Base-by-base conservation (phyloP, 2,888 invertebrate species). In the Petrophora chlorosata region DNA sequence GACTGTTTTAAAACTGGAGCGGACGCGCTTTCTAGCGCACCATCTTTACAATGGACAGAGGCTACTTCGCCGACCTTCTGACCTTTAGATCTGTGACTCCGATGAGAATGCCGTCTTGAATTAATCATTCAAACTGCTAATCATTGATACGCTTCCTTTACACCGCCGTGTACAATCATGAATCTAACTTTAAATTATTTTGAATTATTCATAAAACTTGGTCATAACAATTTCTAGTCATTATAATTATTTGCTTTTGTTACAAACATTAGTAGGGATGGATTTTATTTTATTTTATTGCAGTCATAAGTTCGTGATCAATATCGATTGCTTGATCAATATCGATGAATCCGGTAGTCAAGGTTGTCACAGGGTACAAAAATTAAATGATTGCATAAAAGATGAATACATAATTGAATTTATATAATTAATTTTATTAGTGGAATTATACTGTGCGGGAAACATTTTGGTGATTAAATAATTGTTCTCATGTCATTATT, bases 361-460 rank as follows among this genome's bases (percentile, higher is more conserved):
- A 78, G 81, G 78, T 82, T 76, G 60, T 79, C 73, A 81, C 82
- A 84, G 83, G 83, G 83, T 84, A 83, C 79, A 70, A 61, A 56
- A 62, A 60, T 61, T 55, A 53, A 65, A 62, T 16, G 25, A 40
- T 44, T 70, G 73, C 77, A 80, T 73, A 76, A 75, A 72, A 67
- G 54, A 16, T 55, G 44, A 53, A 70, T 59, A 53, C 63, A 40
- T 46, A 53, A 53, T 19, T 19, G 7, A 19, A 53, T 58, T 52
- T 22, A 53, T 56, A 47, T 55, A 49, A 50, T 38, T 33, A 40
- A 51, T 48, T 52, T 47, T 50, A 40, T 47, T 45, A 7, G n/a
- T n/a, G n/a, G n/a, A n/a, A n/a, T n/a, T n/a, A n/a, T n/a, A n/a
- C n/a, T n/a, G n/a, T n/a, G n/a, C n/a, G n/a, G n/a, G n/a, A n/a